Percentiles rank a stretch among this genome's conserved stretches.
Conservation (phyloP, 2,888 invertebrate species). For the Pycnomerus fuliginosus region DNA sequence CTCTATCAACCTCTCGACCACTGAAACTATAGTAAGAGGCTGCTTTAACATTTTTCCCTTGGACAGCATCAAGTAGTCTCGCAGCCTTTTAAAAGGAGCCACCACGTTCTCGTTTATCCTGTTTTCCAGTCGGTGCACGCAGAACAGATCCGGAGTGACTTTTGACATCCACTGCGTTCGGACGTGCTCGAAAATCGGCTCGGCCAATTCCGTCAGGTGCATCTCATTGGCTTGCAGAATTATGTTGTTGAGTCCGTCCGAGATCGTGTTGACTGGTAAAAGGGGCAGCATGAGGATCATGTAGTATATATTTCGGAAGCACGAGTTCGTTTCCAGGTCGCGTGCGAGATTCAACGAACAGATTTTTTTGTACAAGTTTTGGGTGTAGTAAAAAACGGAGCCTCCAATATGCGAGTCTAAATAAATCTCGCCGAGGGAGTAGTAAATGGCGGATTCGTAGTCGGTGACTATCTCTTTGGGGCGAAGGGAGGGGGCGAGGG, state of each 20-base stretch:
- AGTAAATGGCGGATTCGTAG: constrained; percentile 47
- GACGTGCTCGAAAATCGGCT: constrained; percentile 42
- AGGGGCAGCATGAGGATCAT: constrained; percentile 49
- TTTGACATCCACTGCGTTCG: constrained; percentile 43
- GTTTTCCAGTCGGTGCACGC: constrained; percentile 48
- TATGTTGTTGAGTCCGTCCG: constrained; percentile 46
- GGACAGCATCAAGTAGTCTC: constrained; percentile 43
- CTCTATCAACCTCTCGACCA: constrained; percentile 47
- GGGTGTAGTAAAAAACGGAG: constrained; percentile 48
- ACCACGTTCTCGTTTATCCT: constrained; percentile 49
- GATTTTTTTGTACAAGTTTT: constrained; percentile 48
- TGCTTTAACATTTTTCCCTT: constrained; percentile 41
- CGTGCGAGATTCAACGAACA: constrained; percentile 43
- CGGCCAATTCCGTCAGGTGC: constrained; percentile 32
- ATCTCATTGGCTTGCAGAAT: constrained; percentile 43
- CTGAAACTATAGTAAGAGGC: constrained; percentile 33
- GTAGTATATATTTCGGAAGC: constrained; percentile 47
- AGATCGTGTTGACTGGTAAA: constrained; percentile 47
- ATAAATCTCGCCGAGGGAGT: constrained; percentile 47
- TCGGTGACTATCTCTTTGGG: constrained; percentile 49
- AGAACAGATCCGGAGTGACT: constrained; percentile 48
- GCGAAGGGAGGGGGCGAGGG: constrained; percentile 41
- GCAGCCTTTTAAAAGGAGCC: constrained; percentile 48
- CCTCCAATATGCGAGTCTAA: constrained; percentile 47
- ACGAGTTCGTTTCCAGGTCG: constrained; percentile 45